These are phyloP conservation scores for Olivierus martensii DNA, from an alignment of 1,140 invertebrate genomes.

Conservation along the genomic window DNA sequence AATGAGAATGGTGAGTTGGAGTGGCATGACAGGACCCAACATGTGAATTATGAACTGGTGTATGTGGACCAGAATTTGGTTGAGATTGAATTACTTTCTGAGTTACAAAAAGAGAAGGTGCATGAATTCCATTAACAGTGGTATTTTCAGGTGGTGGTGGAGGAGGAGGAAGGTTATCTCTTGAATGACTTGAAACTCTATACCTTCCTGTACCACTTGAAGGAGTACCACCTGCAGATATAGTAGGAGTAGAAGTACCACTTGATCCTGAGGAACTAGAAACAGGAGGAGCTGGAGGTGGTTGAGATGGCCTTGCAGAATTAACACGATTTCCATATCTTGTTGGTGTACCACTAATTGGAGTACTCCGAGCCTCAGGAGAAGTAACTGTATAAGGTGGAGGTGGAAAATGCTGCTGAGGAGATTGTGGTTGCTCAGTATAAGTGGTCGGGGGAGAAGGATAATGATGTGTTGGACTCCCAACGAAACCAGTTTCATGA, in stretches of 20 bases:
- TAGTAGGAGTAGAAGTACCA: constrained; percentile 33
- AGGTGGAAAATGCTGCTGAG: constrained; percentile 16
- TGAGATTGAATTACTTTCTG: constrained; percentile 8
- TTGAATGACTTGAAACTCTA: constrained; percentile 32
- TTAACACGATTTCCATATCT: constrained; percentile 3
- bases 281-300: constrained; percentile 23
- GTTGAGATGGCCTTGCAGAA: constrained; percentile 12
- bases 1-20: constrained; percentile 15
- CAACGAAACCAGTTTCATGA: constrained; percentile 9
- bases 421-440: constrained; percentile 20
- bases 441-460: constrained; percentile 23
- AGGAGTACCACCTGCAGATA: constrained; percentile 47
- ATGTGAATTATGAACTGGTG: constrained; percentile 6
- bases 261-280: constrained; percentile 12
- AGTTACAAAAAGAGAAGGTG: constrained; percentile 8
- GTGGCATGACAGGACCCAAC: constrained; percentile 18
- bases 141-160: constrained; percentile 54
- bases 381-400: constrained; percentile 20
- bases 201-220: constrained; percentile 40
- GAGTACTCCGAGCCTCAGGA: constrained; percentile 26
- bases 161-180: constrained; percentile 69
- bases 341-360: constrained; percentile 11
- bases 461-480: constrained; percentile 22
- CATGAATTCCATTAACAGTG: constrained; percentile 12
- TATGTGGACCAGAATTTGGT: too few relatives aligned